Evolutionary conservation across 2,797 vertebrate genomes (phyloP).

Genomic region (Onychomys torridus): DNA sequence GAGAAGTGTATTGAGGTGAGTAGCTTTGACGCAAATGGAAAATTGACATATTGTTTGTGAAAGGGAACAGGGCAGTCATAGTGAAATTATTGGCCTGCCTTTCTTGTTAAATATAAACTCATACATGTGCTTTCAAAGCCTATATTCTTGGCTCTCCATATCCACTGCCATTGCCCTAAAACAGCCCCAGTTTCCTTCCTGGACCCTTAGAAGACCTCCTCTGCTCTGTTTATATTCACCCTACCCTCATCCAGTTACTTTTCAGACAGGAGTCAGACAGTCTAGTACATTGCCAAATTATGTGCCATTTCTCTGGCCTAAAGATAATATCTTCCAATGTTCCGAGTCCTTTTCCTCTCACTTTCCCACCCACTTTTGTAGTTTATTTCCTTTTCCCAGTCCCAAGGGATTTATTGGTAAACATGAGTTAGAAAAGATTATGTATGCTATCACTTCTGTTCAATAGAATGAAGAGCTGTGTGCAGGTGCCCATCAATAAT

Average conservation of each 20-base stretch:
- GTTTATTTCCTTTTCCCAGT: background rate
- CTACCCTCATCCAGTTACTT: background rate
- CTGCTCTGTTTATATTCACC: background rate
- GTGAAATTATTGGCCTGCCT: background rate
- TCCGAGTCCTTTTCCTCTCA: background rate
- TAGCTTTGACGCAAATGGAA: slow-evolving; percentile 65
- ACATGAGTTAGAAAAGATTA: background rate
- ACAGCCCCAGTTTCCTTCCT: background rate
- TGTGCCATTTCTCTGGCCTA: background rate
- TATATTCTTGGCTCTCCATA: background rate
- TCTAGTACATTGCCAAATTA: background rate
- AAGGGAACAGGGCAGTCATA: slow-evolving; percentile 8
- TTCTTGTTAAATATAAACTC: slow-evolving; percentile 50
- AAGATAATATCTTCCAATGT: background rate
- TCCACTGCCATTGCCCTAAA: background rate
- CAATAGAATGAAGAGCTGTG: background rate
- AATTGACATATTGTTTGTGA: slow-evolving; percentile 63
- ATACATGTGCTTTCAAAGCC: background rate
- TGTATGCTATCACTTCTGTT: too few species aligned
- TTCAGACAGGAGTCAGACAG: background rate
- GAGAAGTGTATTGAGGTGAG: slow-evolving; percentile 11
- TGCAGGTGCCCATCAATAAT: background rate
- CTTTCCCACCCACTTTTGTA: background rate
- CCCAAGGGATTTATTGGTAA: background rate
- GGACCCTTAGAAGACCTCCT: background rate